These are phyloP conservation scores for Macaria notata DNA, from an alignment of 2,888 invertebrate genomes.

Conservation along the genomic window DNA sequence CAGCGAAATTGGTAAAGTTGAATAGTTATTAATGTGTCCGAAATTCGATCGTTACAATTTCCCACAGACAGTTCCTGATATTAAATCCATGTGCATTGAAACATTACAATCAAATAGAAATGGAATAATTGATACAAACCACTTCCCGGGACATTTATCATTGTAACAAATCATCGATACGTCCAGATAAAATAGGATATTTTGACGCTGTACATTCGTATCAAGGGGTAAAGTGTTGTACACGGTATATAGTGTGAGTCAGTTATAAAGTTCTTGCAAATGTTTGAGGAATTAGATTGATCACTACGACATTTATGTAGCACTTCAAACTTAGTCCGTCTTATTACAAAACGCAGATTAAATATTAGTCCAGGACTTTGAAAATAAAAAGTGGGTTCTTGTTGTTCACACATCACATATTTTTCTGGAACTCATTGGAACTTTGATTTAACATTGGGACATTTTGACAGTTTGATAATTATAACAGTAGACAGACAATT, in stretches of 20 bases:
- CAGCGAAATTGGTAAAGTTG: too few species aligned
- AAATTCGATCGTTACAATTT: conserved; percentile 12
- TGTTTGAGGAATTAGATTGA: neutral
- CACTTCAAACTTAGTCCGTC: too few species aligned
- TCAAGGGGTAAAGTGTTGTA: conserved; percentile 44
- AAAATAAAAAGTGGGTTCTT: too few species aligned
- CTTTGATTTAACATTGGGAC: too few species aligned
- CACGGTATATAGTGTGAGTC: conserved; percentile 8
- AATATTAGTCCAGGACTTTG: too few species aligned
- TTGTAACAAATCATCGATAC: conserved; percentile 55
- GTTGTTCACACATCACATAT: too few species aligned
- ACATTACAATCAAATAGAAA: conserved; percentile 56
- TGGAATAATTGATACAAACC: conserved; percentile 62
- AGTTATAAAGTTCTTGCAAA: conserved; percentile 6
- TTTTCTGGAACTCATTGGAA: too few species aligned
- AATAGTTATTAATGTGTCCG: too few species aligned
- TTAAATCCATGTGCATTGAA: conserved; percentile 43
- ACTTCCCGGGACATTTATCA: conserved; percentile 55
- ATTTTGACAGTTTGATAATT: too few species aligned
- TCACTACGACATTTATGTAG: too few species aligned
- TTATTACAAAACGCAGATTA: too few species aligned
- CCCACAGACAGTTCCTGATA: conserved; percentile 39
- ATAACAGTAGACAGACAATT: too few species aligned
- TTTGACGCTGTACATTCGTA: conserved; percentile 49
- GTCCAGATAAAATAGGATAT: conserved; percentile 51